phyloP scores from a whole-genome alignment of 2,797 vertebrate genomes.

The Coreius guichenoti region DNA sequence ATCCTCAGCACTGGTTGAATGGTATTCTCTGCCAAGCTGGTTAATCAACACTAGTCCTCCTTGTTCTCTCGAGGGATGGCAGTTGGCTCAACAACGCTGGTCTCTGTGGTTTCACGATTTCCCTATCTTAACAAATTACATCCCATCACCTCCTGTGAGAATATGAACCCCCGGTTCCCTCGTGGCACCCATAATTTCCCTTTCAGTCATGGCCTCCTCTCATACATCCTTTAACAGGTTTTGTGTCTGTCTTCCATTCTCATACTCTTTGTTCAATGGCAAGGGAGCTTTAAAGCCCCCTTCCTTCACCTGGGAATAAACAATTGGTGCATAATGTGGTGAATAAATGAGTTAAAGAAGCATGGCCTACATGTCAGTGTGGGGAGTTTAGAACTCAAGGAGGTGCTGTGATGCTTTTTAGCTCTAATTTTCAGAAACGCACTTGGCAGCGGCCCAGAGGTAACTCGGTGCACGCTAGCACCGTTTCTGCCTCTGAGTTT shows the following conservation, averaged over 20 bases:
- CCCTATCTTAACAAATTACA: slow-evolving; percentile 18
- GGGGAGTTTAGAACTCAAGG: slow-evolving; percentile 13
- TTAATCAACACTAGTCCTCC: slow-evolving; percentile 8
- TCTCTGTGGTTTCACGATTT: background rate
- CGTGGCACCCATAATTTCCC: background rate
- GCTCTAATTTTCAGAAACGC: slow-evolving; percentile 35
- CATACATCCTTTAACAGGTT: background rate
- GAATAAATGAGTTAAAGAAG: slow-evolving; percentile 14
- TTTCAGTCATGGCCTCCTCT: background rate
- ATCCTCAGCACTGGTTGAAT: background rate
- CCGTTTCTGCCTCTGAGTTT: slow-evolving; percentile 44
- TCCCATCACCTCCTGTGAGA: slow-evolving; percentile 23
- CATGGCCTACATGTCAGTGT: slow-evolving; percentile 6
- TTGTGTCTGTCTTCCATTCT: background rate
- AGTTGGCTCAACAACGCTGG: slow-evolving; percentile 8
- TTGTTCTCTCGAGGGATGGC: slow-evolving; percentile 20
- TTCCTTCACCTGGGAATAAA: slow-evolving; percentile 21
- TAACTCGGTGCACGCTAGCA: slow-evolving; percentile 42
- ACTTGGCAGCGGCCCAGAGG: slow-evolving; percentile 47
- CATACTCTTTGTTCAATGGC: slow-evolving; percentile 3
- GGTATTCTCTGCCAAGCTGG: slow-evolving; percentile 3
- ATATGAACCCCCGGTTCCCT: background rate
- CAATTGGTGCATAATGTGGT: slow-evolving; percentile 16
- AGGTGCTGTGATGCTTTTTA: slow-evolving; percentile 14
- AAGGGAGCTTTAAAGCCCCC: background rate